These are phyloP conservation scores for Dromaius novaehollandiae DNA, from an alignment of 2,113 vertebrate species.

Conservation along the genomic window DNA sequence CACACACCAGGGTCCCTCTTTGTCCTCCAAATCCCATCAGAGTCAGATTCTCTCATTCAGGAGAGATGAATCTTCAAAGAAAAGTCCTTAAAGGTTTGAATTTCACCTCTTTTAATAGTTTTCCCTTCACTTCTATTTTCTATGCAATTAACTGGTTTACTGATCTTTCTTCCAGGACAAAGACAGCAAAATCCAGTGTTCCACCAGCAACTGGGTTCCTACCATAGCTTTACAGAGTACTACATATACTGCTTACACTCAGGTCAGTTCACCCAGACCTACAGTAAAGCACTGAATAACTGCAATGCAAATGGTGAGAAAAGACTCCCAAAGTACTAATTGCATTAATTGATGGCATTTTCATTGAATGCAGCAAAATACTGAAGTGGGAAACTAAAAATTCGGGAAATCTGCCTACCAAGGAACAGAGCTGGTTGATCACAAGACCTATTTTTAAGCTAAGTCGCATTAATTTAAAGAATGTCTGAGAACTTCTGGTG, in stretches of 20 bases:
- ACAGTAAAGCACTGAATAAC: background rate
- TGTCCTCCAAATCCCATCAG: background rate
- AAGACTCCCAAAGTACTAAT: background rate
- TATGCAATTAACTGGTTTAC: background rate
- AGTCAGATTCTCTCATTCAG: background rate
- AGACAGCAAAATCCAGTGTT: background rate
- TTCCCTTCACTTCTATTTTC: background rate
- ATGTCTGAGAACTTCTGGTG: conserved; percentile 6
- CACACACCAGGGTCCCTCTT: background rate
- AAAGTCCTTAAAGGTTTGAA: background rate
- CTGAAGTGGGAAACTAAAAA: background rate
- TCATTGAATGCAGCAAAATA: background rate
- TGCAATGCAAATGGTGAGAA: background rate
- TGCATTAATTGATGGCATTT: background rate
- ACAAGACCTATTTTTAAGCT: background rate
- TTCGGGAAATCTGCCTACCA: background rate
- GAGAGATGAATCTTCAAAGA: background rate
- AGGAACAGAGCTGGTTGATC: background rate
- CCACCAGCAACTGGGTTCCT: background rate
- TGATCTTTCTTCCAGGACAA: background rate
- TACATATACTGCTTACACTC: background rate
- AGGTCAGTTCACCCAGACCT: background rate
- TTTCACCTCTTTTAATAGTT: background rate
- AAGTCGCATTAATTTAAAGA: background rate
- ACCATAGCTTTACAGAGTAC: background rate